A percentile compares a stretch with the other conserved stretches of the same genome.
These are phyloP conservation scores for Ophion obscuratus DNA, from an alignment of 2,888 invertebrate genomes.

Conservation along the genomic window DNA sequence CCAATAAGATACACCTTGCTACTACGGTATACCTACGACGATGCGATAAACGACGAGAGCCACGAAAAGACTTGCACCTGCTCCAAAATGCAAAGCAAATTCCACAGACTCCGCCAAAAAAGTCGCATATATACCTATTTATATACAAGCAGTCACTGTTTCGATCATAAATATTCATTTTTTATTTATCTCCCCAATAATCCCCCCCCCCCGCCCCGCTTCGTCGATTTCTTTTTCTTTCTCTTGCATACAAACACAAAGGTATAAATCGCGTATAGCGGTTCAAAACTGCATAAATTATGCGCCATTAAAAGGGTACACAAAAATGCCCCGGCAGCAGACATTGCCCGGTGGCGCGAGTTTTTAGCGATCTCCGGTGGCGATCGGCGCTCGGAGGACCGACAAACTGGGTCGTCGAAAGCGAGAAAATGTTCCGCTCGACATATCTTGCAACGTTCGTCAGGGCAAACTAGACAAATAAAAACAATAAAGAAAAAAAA, in stretches of 20 bases:
- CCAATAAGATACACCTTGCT: conserved; percentile 4
- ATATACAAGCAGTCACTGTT: not conserved
- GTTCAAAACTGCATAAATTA: conserved; percentile 38
- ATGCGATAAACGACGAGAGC: not conserved
- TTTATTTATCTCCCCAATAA: conserved; percentile 17
- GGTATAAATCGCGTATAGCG: not conserved
- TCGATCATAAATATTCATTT: conserved; percentile 5
- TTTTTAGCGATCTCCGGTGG: conserved; percentile 40
- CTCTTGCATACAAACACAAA: not conserved
- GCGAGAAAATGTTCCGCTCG: conserved; percentile 50
- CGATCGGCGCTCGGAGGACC: conserved; percentile 39
- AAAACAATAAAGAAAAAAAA: conserved; percentile 3
- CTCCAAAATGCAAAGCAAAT: conserved; percentile 25
- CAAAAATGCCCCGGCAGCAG: conserved; percentile 23
- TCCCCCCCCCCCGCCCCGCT: not conserved
- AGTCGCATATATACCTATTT: not conserved
- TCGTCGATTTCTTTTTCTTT: not conserved
- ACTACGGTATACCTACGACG: not conserved
- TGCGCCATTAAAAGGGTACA: conserved; percentile 18
- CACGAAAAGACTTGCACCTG: not conserved
- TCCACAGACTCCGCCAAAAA: not conserved
- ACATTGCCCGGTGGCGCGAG: conserved; percentile 28
- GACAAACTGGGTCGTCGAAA: conserved; percentile 60
- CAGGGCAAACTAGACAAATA: conserved; percentile 8
- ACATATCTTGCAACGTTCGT: not conserved